Percentiles rank a stretch among this genome's conserved stretches.
These are phyloP conservation scores for Sigmodon hispidus DNA, from an alignment of 2,113 vertebrate genomes.

Conservation along the genomic window DNA sequence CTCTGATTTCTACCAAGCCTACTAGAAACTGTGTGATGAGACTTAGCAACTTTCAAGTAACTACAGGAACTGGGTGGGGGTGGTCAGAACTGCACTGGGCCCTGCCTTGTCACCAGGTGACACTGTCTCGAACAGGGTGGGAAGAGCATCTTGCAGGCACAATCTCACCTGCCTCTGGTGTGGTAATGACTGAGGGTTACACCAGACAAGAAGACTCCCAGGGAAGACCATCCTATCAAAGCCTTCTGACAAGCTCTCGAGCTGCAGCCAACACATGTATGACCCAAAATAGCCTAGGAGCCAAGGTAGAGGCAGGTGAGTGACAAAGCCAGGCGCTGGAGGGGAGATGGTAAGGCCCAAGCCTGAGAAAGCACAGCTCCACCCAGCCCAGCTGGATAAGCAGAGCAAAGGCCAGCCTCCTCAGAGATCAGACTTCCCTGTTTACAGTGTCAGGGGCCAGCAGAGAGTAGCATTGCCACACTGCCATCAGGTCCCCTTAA, in stretches of 20 bases:
- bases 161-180: background rate
- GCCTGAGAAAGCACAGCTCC: background rate
- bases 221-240: background rate
- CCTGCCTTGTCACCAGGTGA: background rate
- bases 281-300: conserved; percentile 41
- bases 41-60: background rate
- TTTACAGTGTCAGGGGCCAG: background rate
- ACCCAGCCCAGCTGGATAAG: background rate
- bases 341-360: background rate
- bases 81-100: background rate
- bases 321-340: background rate
- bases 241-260: conserved; percentile 62
- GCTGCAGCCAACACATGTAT: conserved; percentile 1
- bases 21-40: background rate
- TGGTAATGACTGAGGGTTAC: background rate
- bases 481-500: background rate
- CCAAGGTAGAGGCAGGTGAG: background rate
- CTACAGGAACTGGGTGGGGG: background rate
- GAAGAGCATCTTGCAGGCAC: background rate
- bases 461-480: background rate
- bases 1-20: background rate
- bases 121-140: background rate
- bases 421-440: background rate
- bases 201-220: background rate
- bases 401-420: conserved; percentile 55